Percentiles rank a stretch among this genome's conserved stretches.
Evolutionary conservation across 2,113 vertebrate genomes (phyloP).

Genomic region (Tychaedon coryphoeus): DNA sequence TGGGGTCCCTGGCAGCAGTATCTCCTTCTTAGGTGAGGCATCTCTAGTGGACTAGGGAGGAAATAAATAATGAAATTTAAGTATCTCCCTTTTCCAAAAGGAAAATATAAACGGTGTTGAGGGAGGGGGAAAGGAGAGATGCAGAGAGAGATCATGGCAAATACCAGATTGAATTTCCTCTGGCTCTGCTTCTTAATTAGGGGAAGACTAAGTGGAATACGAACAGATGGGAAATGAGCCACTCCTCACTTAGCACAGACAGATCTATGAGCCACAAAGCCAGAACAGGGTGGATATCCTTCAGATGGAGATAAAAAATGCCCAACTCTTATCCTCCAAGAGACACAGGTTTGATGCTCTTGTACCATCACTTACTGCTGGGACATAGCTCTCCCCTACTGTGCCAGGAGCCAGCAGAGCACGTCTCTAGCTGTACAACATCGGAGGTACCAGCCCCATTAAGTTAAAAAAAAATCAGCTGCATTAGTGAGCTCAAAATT

Average conservation of each 20-base stretch:
- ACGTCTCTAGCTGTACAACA: rapidly evolving
- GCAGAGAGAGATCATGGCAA: not conserved
- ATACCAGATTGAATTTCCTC: constrained; percentile 17
- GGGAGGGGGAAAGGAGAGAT: not conserved
- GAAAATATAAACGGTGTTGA: not conserved
- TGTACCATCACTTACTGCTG: not conserved
- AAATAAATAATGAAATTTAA: not conserved
- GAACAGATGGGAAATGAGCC: constrained; percentile 46
- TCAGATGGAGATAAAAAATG: not conserved
- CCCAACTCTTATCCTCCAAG: not conserved
- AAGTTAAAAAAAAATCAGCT: not conserved
- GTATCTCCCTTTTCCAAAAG: not conserved
- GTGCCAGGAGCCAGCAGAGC: not conserved
- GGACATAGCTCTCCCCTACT: not conserved
- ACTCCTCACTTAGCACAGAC: not conserved
- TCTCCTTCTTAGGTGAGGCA: not conserved
- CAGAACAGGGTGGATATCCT: not conserved
- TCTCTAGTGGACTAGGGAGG: not conserved
- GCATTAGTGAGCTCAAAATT: not conserved
- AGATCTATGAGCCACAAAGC: not conserved
- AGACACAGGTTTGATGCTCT: not conserved
- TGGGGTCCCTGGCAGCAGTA: rapidly evolving
- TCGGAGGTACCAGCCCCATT: not conserved
- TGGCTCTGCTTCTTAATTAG: constrained; percentile 36
- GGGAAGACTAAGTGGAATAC: constrained; percentile 7